A percentile compares a stretch with the other conserved stretches of the same genome.
phyloP scores from a whole-genome alignment of 2,797 vertebrate species.

The Uromys caudimaculatus region DNA sequence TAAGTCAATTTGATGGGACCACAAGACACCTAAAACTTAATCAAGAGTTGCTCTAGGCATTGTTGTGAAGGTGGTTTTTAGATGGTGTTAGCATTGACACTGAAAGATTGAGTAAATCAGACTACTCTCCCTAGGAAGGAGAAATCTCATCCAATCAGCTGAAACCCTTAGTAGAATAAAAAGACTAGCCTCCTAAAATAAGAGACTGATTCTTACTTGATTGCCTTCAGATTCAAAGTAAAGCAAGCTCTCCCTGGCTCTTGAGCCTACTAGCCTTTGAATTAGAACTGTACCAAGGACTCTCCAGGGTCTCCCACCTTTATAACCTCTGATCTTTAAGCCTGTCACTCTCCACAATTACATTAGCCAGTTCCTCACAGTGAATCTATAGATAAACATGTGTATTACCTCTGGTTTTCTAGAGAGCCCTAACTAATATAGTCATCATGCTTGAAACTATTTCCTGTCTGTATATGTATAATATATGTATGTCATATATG shows the following conservation, averaged over 20 bases:
- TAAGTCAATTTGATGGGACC: not conserved
- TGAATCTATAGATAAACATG: not conserved
- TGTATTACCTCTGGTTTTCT: not conserved
- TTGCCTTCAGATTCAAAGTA: not conserved
- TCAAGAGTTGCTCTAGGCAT: not conserved
- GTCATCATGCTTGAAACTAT: not conserved
- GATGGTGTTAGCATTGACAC: not conserved
- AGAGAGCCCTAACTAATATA: not conserved
- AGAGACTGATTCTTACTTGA: not conserved
- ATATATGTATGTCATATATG: not conserved
- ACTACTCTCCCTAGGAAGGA: not conserved
- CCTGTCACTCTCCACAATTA: not conserved
- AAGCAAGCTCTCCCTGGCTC: not conserved
- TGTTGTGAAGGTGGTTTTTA: slow-evolving; percentile 13
- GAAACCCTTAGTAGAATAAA: not conserved
- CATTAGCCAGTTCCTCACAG: not conserved
- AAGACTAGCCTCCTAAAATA: not conserved
- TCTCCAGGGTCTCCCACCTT: not conserved
- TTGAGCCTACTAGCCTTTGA: not conserved
- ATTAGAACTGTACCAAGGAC: not conserved
- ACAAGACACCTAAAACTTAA: not conserved
- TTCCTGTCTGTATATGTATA: not conserved
- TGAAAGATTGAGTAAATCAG: not conserved
- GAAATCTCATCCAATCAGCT: not conserved
- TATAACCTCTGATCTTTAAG: not conserved